Conservation (phyloP, 2,113 vertebrate genomes). For the Manacus vitellinus region DNA sequence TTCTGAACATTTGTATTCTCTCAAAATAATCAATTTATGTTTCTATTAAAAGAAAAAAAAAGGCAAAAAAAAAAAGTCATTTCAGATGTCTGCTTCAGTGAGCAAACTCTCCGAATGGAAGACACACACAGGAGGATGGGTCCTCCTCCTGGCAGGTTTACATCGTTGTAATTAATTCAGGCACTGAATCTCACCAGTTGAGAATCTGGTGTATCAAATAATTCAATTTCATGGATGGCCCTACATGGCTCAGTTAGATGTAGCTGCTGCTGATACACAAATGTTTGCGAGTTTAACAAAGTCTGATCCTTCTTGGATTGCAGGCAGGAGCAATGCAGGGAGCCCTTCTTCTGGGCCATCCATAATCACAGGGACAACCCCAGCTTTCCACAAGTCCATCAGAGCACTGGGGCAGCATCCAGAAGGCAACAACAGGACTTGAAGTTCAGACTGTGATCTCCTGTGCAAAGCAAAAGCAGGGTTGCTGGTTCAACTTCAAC, state of each 20-base stretch:
- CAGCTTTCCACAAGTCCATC: neutral
- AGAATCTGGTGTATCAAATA: neutral
- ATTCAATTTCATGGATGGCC: conserved; percentile 23
- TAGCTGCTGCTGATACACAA: neutral
- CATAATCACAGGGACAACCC: accelerated
- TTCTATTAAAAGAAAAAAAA: neutral
- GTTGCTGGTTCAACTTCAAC: neutral
- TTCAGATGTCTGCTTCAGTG: neutral
- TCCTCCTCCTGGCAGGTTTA: neutral
- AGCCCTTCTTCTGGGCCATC: neutral
- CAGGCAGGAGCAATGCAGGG: neutral
- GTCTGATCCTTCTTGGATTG: neutral
- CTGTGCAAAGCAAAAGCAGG: neutral
- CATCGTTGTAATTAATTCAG: neutral
- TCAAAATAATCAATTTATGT: neutral
- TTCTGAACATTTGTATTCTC: neutral
- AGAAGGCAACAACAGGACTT: neutral
- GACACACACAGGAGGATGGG: neutral
- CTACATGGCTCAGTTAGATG: neutral
- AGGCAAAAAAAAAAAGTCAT: neutral
- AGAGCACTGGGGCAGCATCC: neutral
- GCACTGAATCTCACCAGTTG: neutral
- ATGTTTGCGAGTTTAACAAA: neutral
- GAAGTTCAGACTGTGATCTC: neutral
- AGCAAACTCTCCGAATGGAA: neutral